phyloP scores from a whole-genome alignment of 2,797 vertebrate species.

The Scarus forsteni region DNA sequence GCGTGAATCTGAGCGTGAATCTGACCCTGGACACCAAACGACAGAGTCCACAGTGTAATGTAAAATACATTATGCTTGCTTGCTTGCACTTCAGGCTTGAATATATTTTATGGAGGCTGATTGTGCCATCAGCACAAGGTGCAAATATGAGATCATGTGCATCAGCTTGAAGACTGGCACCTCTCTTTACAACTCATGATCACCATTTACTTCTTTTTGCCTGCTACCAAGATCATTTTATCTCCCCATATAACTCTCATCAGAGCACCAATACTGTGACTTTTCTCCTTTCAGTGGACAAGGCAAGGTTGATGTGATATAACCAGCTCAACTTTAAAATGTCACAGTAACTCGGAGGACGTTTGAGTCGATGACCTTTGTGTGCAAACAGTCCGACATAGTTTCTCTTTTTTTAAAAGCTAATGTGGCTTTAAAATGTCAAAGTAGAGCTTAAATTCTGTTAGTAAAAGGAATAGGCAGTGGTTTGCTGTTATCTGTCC shows the following conservation, averaged over 20 bases:
- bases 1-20: no score
- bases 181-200: not conserved
- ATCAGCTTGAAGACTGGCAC: no score
- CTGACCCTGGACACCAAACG: no score
- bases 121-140: no score
- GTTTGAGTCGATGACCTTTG: conserved; percentile 2
- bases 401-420: not conserved
- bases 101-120: no score
- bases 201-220: not conserved
- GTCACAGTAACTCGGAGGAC: conserved; percentile 19
- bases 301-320: not conserved
- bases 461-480: not conserved
- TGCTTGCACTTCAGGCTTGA: no score
- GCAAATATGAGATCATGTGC: no score
- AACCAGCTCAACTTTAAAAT: conserved; percentile 19
- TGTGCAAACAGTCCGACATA: not conserved
- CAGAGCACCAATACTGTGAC: conserved; percentile 1
- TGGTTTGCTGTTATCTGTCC: conserved; percentile 17
- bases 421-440: conserved; percentile 27
- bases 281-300: not conserved
- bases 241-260: not conserved
- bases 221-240: not conserved
- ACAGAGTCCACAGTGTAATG: no score
- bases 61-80: no score
- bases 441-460: conserved; percentile 8